These are phyloP conservation scores for Peribatodes rhomboidaria DNA, from an alignment of 2,888 invertebrate genomes.

Conservation along the genomic window DNA sequence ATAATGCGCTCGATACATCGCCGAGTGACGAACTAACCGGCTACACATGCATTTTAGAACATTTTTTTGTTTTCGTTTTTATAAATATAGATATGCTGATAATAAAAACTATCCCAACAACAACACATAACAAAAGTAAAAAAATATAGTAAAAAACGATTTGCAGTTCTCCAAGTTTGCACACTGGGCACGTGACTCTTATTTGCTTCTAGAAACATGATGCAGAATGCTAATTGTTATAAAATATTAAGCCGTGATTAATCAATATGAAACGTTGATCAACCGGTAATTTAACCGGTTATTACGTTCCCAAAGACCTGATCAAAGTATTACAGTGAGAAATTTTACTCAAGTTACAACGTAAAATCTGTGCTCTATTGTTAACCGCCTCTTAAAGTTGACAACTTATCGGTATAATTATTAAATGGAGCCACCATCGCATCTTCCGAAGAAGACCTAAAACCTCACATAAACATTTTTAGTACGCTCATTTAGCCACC, in stretches of 20 bases:
- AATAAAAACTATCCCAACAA: no score
- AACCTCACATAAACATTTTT: not conserved
- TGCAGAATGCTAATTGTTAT: not conserved
- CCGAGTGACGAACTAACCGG: no score
- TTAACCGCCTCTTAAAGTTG: not conserved
- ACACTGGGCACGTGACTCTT: no score
- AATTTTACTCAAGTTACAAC: slow-evolving; percentile 6
- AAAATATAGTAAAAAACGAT: no score
- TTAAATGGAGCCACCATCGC: not conserved
- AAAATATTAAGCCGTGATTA: not conserved
- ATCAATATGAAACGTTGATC: slow-evolving; percentile 7
- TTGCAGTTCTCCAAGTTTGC: no score
- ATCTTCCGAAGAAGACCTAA: not conserved
- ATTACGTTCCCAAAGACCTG: not conserved
- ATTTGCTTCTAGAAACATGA: no score
- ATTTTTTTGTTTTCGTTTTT: no score
- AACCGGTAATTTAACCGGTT: not conserved
- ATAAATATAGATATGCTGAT: no score
- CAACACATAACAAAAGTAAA: no score
- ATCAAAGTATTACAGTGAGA: slow-evolving; percentile 6
- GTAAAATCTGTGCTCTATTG: slow-evolving; percentile 14
- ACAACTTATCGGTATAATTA: not conserved
- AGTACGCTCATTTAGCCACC: not conserved
- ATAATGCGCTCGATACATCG: no score
- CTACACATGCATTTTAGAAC: no score